Base-by-base conservation (phyloP, 2,888 invertebrate genomes). In the Trilocha varians region DNA sequence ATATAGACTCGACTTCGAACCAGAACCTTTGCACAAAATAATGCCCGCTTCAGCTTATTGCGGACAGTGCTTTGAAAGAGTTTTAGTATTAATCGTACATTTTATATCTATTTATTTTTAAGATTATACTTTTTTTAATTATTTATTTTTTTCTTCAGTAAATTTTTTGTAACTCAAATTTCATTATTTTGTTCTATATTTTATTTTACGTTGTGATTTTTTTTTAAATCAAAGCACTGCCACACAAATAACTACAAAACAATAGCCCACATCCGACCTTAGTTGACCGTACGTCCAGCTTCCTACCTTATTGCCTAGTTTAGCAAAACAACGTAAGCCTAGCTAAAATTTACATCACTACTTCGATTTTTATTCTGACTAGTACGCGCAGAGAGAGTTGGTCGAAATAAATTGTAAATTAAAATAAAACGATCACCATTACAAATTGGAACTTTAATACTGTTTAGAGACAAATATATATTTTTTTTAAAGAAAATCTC, bases 361-460 rank as follows among this genome's bases (percentile, higher is more conserved):
- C 58, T 58, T 72, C 66, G 69, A 68, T 71, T 25, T 25, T 59
- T 60, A 65, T 65, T 71, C 66, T 78, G 78, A 78, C 78, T 78
- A 78, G 78, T 62, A 67, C 57, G 64, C 61, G 64, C 70, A 72
- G 56, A 46, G 52, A 60, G 60, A 61, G 58, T 62, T 68, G 68
- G 64, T 63, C 55, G 40, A 36, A 52, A 53, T 52, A 49, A 44
- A 47, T 45, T 4, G 32, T 13, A 40, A 37, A 39, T 6, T 9
- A 43, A 33, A 43, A 39, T 13, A 13, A n/a, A 34, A n/a, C 34
- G 13, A 14, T 34, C n/a, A n/a, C n/a, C n/a, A n/a, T n/a, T n/a
- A n/a, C n/a, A n/a, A n/a, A n/a, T n/a, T n/a, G n/a, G n/a, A n/a
- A n/a, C n/a, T n/a, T n/a, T n/a, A n/a, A n/a, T n/a, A n/a, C n/a